Conservation (phyloP, 2,797 vertebrate genomes). For the Paratrypauchen microcephalus region DNA sequence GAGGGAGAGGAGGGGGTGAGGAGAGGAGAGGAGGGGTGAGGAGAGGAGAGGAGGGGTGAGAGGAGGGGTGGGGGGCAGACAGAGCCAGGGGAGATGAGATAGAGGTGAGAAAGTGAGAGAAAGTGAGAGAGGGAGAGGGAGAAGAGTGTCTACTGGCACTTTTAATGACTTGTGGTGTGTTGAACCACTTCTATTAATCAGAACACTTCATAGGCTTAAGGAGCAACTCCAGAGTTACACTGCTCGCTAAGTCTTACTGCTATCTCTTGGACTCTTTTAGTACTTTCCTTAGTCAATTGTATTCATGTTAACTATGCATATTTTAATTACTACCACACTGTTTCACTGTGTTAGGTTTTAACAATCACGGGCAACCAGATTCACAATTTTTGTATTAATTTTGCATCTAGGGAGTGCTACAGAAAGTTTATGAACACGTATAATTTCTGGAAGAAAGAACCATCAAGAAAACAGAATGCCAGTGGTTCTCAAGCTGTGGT, state of each 20-base stretch:
- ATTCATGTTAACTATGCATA: background rate
- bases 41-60: background rate
- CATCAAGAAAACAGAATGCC: too few relatives aligned
- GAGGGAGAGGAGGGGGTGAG: slow-evolving; percentile 39
- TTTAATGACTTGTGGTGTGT: slow-evolving; percentile 78
- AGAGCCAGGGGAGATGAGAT: slow-evolving; percentile 63
- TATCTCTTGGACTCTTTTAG: slow-evolving; percentile 51
- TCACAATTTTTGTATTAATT: background rate
- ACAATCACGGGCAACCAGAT: background rate
- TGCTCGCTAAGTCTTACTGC: slow-evolving; percentile 55
- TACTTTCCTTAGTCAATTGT: slow-evolving; percentile 27
- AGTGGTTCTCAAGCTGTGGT: too few relatives aligned
- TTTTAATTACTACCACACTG: background rate
- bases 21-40: slow-evolving; percentile 26
- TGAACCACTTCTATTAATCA: slow-evolving; percentile 79
- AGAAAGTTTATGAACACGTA: background rate
- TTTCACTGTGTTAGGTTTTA: background rate
- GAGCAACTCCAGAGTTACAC: slow-evolving; percentile 66
- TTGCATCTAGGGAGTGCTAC: background rate
- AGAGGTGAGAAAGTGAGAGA: slow-evolving; percentile 47
- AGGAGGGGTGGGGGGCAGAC: slow-evolving; percentile 17
- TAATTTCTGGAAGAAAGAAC: too few relatives aligned
- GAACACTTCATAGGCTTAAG: slow-evolving; percentile 68
- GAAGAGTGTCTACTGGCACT: slow-evolving; percentile 69
- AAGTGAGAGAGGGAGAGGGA: slow-evolving; percentile 42